phyloP scores from a whole-genome alignment of 1,140 invertebrate genomes.

The Zaprionus tsacasi region DNA sequence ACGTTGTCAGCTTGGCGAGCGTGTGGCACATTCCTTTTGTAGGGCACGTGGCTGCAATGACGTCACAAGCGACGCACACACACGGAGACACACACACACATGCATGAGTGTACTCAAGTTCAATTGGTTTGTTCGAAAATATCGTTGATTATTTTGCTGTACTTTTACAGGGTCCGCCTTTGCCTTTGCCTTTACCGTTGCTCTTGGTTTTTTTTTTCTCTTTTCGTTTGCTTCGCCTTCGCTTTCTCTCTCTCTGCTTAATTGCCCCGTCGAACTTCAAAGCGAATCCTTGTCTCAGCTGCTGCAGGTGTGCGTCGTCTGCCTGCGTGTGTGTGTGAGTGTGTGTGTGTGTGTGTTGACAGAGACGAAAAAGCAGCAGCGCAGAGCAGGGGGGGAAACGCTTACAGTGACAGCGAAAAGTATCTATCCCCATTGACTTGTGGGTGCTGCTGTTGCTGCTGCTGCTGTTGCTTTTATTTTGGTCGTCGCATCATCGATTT shows the following conservation, averaged over 20 bases:
- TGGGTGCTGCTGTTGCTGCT: constrained; percentile 60
- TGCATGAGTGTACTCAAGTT: background rate
- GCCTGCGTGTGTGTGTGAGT: too few relatives aligned
- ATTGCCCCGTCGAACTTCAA: constrained; percentile 36
- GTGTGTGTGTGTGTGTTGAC: background rate
- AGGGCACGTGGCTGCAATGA: constrained; percentile 28
- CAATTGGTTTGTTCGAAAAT: constrained; percentile 27
- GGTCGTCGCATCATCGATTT: constrained; percentile 74
- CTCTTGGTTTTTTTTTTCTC: background rate
- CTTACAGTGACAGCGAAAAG: constrained; percentile 17
- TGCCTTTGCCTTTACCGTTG: background rate
- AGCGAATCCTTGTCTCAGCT: constrained; percentile 25
- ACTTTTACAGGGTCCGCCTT: constrained; percentile 4
- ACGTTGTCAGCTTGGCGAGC: constrained; percentile 23
- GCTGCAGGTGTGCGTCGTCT: constrained; percentile 15
- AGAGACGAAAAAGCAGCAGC: background rate
- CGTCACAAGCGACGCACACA: constrained; percentile 14
- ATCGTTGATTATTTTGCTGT: constrained; percentile 12
- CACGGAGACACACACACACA: background rate
- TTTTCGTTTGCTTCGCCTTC: background rate
- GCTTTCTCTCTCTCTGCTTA: constrained; percentile 3
- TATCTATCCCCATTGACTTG: constrained; percentile 51
- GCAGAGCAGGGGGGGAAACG: background rate
- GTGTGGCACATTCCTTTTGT: background rate
- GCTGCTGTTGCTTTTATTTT: constrained; percentile 66